Evolutionary conservation across 2,113 vertebrate genomes (phyloP).

Genomic region (Microcebus tavaratra): DNA sequence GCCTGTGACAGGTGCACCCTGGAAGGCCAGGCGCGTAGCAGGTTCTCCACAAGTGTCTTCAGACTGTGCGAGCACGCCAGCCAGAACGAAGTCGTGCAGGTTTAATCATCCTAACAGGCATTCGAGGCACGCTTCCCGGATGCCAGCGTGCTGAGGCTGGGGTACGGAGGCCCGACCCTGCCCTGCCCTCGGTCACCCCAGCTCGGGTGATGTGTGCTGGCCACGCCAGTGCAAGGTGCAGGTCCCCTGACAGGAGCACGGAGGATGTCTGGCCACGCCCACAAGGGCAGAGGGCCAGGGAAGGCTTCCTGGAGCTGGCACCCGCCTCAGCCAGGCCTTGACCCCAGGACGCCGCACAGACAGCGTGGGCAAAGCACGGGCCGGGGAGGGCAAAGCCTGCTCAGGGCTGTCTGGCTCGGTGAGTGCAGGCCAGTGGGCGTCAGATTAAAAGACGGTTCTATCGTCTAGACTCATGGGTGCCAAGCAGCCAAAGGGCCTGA

Average conservation of each 20-base stretch:
- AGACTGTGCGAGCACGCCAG: not conserved
- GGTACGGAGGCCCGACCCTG: not conserved
- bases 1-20: not conserved
- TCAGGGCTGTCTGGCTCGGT: not conserved
- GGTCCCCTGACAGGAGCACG: not conserved
- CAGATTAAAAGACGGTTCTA: constrained; percentile 11
- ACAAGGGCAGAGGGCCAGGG: not conserved
- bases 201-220: not conserved
- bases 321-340: not conserved
- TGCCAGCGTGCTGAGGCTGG: not conserved
- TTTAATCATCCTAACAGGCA: constrained; percentile 28
- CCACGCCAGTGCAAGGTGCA: not conserved
- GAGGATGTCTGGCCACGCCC: not conserved
- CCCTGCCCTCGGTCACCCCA: too few relatives aligned
- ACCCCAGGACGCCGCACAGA: not conserved
- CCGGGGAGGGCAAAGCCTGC: not conserved
- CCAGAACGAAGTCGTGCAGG: not conserved
- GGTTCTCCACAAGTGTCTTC: not conserved
- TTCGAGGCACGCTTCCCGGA: not conserved
- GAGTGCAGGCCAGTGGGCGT: not conserved
- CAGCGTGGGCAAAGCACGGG: not conserved
- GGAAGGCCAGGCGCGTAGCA: not conserved
- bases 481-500: not conserved
- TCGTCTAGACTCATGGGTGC: not conserved
- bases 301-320: not conserved